A percentile compares a stretch with the other conserved stretches of the same genome.
These are phyloP conservation scores for Fragum sueziense DNA, from an alignment of 2,888 invertebrate genomes.

Conservation along the genomic window DNA sequence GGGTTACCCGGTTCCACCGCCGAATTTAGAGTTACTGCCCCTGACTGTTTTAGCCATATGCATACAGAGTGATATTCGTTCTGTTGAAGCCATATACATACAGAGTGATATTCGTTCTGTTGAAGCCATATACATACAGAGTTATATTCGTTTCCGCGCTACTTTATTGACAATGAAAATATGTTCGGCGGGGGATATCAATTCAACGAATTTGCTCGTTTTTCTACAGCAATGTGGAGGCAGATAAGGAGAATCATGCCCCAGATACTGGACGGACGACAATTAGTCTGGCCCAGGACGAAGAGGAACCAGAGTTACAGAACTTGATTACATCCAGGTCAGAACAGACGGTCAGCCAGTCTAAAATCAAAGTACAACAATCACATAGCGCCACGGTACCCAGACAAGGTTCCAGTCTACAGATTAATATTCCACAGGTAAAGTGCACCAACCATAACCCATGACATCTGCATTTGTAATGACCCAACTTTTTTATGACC, in stretches of 20 bases:
- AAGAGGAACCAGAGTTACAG: slow-evolving; percentile 59
- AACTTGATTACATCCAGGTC: slow-evolving; percentile 32
- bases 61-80: too few species aligned
- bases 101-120: too few species aligned
- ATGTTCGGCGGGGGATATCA: too few species aligned
- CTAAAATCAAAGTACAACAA: neutral
- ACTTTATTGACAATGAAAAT: too few species aligned
- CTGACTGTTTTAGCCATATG: too few species aligned
- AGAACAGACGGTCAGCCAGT: slow-evolving; percentile 25
- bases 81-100: too few species aligned
- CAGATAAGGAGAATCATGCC: slow-evolving; percentile 22
- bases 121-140: too few species aligned
- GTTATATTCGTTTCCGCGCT: too few species aligned
- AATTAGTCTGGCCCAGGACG: slow-evolving; percentile 40
- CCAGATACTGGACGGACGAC: slow-evolving; percentile 26
- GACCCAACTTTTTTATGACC: too few species aligned
- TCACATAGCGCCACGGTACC: neutral
- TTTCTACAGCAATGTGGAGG: neutral
- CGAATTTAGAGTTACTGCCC: too few species aligned
- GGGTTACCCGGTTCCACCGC: too few species aligned
- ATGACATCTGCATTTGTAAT: neutral
- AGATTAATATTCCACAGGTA: slow-evolving; percentile 60
- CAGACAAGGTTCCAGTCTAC: slow-evolving; percentile 42
- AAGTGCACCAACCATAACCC: neutral
- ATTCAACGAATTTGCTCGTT: too few species aligned